Evolutionary conservation across 64 coral and sea anemone species (phyloP).

Genomic region (Dendronephthya gigantea): DNA sequence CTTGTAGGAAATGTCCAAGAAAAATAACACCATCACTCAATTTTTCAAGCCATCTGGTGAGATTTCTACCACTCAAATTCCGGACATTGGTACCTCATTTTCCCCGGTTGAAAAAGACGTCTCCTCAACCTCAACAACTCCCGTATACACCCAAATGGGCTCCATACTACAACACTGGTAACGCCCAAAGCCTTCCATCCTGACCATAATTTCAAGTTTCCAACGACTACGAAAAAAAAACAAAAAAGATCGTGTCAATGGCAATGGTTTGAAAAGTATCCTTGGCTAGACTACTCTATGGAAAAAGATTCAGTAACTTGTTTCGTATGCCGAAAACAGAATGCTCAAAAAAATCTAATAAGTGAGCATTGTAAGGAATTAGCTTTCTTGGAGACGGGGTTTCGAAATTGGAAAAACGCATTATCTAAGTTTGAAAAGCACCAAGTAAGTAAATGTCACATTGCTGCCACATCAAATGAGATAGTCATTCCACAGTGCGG

Average conservation of each 20-base stretch:
- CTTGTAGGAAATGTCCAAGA: conserved; percentile 44
- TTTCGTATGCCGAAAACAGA: conserved; percentile 20
- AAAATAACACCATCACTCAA: conserved; percentile 38
- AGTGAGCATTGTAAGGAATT: conserved; percentile 46
- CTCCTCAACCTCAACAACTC: conserved; percentile 40
- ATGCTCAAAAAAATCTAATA: conserved; percentile 45
- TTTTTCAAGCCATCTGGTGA: conserved; percentile 39
- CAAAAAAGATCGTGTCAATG: conserved; percentile 41
- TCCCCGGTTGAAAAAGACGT: conserved; percentile 40
- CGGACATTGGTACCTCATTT: conserved; percentile 38
- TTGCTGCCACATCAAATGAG: too few relatives aligned
- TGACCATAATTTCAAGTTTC: conserved; percentile 39
- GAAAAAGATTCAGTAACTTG: conserved; percentile 40
- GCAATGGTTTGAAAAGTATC: conserved; percentile 42
- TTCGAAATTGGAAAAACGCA: too few relatives aligned
- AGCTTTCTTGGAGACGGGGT: conserved; percentile 24
- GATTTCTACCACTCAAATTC: conserved; percentile 42
- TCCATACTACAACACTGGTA: conserved; percentile 44
- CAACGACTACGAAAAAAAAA: conserved; percentile 37
- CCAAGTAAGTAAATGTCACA: too few relatives aligned
- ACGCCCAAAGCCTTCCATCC: conserved; percentile 39
- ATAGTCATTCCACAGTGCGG: too few relatives aligned
- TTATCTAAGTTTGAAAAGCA: too few relatives aligned
- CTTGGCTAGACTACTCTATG: conserved; percentile 40
- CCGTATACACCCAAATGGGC: conserved; percentile 34